Base-by-base conservation (phyloP, 2,888 invertebrate species). In the Drosophila picticornis region DNA sequence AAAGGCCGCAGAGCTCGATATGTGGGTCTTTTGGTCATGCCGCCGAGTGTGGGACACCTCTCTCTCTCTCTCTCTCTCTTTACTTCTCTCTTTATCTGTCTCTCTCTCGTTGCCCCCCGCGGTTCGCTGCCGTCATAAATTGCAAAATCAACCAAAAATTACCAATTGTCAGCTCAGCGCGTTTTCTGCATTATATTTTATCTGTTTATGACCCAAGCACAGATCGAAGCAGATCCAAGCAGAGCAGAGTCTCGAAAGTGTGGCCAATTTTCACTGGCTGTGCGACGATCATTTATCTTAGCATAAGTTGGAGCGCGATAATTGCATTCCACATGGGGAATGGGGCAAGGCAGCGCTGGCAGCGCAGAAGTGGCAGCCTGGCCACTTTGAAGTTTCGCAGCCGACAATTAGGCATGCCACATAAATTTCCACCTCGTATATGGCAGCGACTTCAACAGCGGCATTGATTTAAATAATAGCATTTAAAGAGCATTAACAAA, bases 391-490 rank as follows among this genome's bases (percentile, higher is more conserved):
- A 75, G 78, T 67, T 64, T 58, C 70, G 66, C 63, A 67, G 87
- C 83, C 83, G 77, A 83, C 88, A 91, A 92, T 92, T 92, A 92
- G 91, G 82, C 87, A 92, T 85, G 92, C 86, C 84, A 82, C 92
- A 92, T 92, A 92, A 92, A 92, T 92, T 91, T 84, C 63, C 77
- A 72, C 76, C 84, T 89, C 87, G 88, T 91, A 90, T 77, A 72
- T 55, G 62, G 65, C 16, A 13, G 55, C 61, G 55, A 60, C 56
- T 63, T 48, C 36, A 67, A 16, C 46, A 62, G 66, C 53, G 63
- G 75, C 92, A 91, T 92, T 92, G 92, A 91, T 91, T 91, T 92
- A 91, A 91, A 91, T 92, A 91, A 92, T 90, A 84, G 86, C 90
- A 83, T 84, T 91, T 90, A 92, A 55, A 56, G 36, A 52, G 67